Conservation (phyloP, 1,140 invertebrate species). For the Meloidogyne hapla region DNA sequence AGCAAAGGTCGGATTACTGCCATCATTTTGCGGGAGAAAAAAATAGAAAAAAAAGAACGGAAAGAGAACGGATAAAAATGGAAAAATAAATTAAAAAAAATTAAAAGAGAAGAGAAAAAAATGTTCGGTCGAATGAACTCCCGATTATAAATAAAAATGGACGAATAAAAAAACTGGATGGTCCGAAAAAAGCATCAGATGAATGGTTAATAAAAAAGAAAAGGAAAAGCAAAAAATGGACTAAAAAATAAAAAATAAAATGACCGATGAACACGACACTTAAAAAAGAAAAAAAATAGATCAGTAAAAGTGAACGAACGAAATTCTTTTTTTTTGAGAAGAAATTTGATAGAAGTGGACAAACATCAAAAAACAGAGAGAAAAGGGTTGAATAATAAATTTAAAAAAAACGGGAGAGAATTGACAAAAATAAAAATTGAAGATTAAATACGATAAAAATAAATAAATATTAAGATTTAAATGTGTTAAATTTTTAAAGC, state of each 20-base stretch:
- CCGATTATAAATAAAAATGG: background rate
- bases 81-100: background rate
- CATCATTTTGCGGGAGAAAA: background rate
- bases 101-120: too few relatives aligned
- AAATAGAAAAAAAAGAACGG: background rate
- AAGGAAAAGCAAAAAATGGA: background rate
- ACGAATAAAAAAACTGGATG: background rate
- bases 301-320: slow-evolving; percentile 3
- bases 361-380: slow-evolving; percentile 2
- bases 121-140: background rate
- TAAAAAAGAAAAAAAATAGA: background rate
- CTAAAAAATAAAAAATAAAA: background rate
- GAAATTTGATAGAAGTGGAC: background rate
- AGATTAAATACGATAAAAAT: background rate
- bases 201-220: background rate
- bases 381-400: background rate
- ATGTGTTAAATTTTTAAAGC: too few relatives aligned
- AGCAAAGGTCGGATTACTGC: background rate
- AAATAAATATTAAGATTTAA: too few relatives aligned
- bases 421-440: background rate
- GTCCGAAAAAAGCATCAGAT: background rate
- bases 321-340: background rate
- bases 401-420: background rate
- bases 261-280: background rate
- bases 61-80: background rate